A percentile compares a stretch with the other conserved stretches of the same genome.
These are phyloP conservation scores for Stegana nigrithorax DNA, from an alignment of 2,888 invertebrate genomes.

Conservation along the genomic window DNA sequence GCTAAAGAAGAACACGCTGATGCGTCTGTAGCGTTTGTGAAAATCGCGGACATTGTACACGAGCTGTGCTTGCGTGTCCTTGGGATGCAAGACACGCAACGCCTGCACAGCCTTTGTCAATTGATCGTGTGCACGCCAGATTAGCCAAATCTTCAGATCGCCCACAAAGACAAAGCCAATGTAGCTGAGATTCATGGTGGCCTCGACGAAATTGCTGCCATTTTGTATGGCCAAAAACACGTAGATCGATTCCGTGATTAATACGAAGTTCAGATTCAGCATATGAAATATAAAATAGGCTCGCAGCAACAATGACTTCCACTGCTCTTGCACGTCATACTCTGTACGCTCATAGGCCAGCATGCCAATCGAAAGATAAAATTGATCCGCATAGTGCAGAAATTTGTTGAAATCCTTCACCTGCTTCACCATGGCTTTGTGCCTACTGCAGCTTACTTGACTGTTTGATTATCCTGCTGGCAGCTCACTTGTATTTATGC, in stretches of 20 bases:
- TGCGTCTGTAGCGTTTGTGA: slow-evolving; percentile 35
- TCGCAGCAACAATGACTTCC: background rate
- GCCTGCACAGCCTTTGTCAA: slow-evolving; percentile 46
- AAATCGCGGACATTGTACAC: slow-evolving; percentile 28
- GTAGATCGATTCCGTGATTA: slow-evolving; percentile 52
- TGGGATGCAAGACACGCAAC: slow-evolving; percentile 51
- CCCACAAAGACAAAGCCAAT: slow-evolving; percentile 55
- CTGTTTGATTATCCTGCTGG: too few species aligned
- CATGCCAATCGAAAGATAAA: slow-evolving; percentile 3
- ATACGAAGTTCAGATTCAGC: slow-evolving; percentile 47
- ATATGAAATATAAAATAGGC: slow-evolving; percentile 25
- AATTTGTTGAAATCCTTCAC: too few species aligned
- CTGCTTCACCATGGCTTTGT: too few species aligned
- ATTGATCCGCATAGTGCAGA: background rate
- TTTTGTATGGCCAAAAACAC: slow-evolving; percentile 47
- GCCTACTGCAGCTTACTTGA: too few species aligned
- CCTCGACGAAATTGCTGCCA: slow-evolving; percentile 55
- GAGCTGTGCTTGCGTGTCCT: slow-evolving; percentile 29
- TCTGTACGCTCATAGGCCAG: background rate
- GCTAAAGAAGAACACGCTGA: slow-evolving; percentile 48
- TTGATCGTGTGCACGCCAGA: slow-evolving; percentile 42
- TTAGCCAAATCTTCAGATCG: slow-evolving; percentile 53
- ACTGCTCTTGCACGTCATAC: background rate
- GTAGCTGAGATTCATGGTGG: slow-evolving; percentile 54
- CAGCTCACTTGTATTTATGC: too few species aligned